Evolutionary conservation across 2,113 vertebrate genomes (phyloP), one percentile per base, ranked within the genome.

Genomic region (Calonectris borealis): DNA sequence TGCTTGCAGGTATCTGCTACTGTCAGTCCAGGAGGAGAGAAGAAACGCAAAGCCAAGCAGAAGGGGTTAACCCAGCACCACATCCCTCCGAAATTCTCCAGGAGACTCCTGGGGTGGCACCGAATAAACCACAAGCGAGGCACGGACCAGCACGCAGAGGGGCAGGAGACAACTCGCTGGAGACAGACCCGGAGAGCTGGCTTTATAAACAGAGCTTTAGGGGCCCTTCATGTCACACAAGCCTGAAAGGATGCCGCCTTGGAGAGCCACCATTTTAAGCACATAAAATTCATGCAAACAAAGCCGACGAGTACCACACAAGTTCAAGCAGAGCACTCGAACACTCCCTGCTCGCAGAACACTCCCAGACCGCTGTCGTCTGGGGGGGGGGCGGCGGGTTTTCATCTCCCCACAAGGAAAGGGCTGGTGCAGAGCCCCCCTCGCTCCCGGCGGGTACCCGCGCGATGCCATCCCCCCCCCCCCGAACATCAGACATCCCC

Each of bases 291-390:
- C 44, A 17, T 0, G 15, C 13, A 44, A 52, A 46, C 57, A 58
- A 78, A 86, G 4, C 82, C 4, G n/a, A 8, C 0, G 6, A 46
- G 12, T 7, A 2, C 51, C 10, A 0, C 1, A 11, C 3, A 7
- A 38, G 66, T 13, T 38, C 61, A 6, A 16, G 84, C 68, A 93
- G 61, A 85, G 72, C 69, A 5, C 81, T 58, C 13, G 52, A 81
- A 15, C 21, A 0, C 61, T 86, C 58, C 44, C 26, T 31, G 34
- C 71, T 71, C 11, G 1, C 32, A 60, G 40, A 40, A 40, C 40
- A 40, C 40, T 40, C 40, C 40, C 40, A 11, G 40, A 31, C 44
- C 46, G 1, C 48, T 7, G 64, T 2, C 1, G 6, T 85, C 25
- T 20, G 54, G 26, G 49, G 65, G 49, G 58, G 5, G 18, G 65